Percentiles rank a stretch among this genome's conserved stretches.
These are phyloP conservation scores for Macrocentrus cingulum DNA, from an alignment of 1,140 invertebrate genomes.

Conservation along the genomic window DNA sequence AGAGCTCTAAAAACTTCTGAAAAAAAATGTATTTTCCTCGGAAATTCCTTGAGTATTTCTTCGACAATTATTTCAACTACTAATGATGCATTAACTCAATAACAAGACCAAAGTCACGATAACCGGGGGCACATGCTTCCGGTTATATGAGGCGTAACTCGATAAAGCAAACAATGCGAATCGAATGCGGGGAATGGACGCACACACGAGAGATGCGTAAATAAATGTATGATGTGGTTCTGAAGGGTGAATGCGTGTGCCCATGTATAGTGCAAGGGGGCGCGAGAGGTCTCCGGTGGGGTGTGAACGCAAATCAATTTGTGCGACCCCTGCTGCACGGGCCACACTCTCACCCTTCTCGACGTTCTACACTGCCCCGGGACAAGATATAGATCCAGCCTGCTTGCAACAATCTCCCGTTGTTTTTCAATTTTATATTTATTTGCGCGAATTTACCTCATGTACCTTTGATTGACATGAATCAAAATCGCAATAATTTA, in stretches of 20 bases:
- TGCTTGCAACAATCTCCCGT: constrained; percentile 3
- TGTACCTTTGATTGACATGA: constrained; percentile 41
- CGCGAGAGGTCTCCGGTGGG: constrained; percentile 38
- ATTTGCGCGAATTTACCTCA: not conserved
- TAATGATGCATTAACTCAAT: constrained; percentile 4
- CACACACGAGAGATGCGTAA: constrained; percentile 48
- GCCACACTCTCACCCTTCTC: constrained; percentile 40
- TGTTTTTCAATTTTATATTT: constrained; percentile 5
- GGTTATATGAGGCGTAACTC: constrained; percentile 49
- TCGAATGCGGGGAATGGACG: not conserved
- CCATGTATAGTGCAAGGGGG: constrained; percentile 23
- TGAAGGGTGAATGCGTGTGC: constrained; percentile 48
- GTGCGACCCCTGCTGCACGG: constrained; percentile 43
- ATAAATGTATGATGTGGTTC: constrained; percentile 58
- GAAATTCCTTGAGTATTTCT: too few relatives aligned
- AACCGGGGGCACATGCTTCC: constrained; percentile 52
- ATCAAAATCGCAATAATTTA: constrained; percentile 50
- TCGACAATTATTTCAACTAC: too few relatives aligned
- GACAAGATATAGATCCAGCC: constrained; percentile 48
- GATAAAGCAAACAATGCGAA: constrained; percentile 52
- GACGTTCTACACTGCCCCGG: constrained; percentile 39
- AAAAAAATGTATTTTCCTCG: too few relatives aligned
- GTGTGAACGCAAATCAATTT: constrained; percentile 62
- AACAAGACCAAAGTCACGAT: constrained; percentile 27
- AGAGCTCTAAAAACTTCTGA: too few relatives aligned